Evolutionary conservation across 2,797 vertebrate species (phyloP).

Genomic region (Etheostoma nigrum): DNA sequence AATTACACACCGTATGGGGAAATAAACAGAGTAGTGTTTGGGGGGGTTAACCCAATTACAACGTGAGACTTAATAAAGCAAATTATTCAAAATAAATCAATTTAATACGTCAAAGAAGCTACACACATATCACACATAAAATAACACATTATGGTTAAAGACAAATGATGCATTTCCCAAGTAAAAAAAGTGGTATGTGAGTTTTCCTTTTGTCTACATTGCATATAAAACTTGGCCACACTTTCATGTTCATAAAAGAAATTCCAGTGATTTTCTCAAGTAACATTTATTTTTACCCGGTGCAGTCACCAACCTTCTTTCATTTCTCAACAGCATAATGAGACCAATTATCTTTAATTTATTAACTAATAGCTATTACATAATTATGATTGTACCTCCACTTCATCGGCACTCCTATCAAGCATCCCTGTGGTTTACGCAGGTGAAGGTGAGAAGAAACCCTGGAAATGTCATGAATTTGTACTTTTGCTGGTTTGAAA

Average conservation of each 20-base stretch:
- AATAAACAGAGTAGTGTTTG: slow-evolving; percentile 20
- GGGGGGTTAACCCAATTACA: slow-evolving; percentile 33
- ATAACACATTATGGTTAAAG: not conserved
- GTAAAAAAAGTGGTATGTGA: not conserved
- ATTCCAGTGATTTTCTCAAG: slow-evolving; percentile 4
- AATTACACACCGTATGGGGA: slow-evolving; percentile 13
- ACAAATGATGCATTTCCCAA: not conserved
- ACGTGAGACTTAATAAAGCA: slow-evolving; percentile 24
- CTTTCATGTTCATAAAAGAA: slow-evolving; percentile 3
- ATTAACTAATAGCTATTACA: slow-evolving; percentile 51
- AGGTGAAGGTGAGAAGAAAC: slow-evolving; percentile 42
- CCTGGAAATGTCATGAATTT: slow-evolving; percentile 4
- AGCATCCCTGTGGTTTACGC: slow-evolving; percentile 21
- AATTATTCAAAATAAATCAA: slow-evolving; percentile 15
- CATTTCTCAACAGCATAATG: slow-evolving; percentile 63
- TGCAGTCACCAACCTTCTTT: slow-evolving; percentile 31
- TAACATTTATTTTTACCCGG: slow-evolving; percentile 21
- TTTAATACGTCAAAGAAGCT: slow-evolving; percentile 7
- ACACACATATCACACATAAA: not conserved
- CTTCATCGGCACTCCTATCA: slow-evolving; percentile 42
- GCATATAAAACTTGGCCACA: not conserved
- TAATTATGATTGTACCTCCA: slow-evolving; percentile 72
- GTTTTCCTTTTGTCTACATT: not conserved
- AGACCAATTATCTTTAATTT: slow-evolving; percentile 46
- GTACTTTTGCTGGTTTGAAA: not conserved